These are phyloP conservation scores for Achatina immaculata DNA, from an alignment of 1,140 invertebrate species.

Conservation along the genomic window DNA sequence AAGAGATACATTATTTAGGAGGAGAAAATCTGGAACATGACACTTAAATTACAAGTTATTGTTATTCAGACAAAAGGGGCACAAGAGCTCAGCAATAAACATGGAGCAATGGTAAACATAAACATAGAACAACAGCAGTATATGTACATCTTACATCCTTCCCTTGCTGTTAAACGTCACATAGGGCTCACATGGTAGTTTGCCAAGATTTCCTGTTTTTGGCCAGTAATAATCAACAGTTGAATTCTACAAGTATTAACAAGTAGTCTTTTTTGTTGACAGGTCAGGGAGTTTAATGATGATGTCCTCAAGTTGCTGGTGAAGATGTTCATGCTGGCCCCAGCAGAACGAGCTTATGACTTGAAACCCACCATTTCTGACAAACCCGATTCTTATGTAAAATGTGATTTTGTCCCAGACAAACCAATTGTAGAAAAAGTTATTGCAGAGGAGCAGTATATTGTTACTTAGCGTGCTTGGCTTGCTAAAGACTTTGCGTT, in stretches of 20 bases:
- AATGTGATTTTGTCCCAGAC: slow-evolving; percentile 40
- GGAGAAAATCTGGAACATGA: neutral
- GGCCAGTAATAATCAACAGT: too few species aligned
- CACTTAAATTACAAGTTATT: neutral
- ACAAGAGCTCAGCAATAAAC: neutral
- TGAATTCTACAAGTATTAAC: neutral
- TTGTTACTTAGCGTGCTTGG: slow-evolving; percentile 25
- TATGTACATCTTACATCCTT: too few species aligned
- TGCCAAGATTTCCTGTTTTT: too few species aligned
- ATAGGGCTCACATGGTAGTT: too few species aligned
- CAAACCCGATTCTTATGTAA: slow-evolving; percentile 65
- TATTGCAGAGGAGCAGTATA: slow-evolving; percentile 43
- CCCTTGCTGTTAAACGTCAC: too few species aligned
- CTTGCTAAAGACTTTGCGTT: too few species aligned
- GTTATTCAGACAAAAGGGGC: neutral
- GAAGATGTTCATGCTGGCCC: slow-evolving; percentile 82
- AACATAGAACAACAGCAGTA: too few species aligned
- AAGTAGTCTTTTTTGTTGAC: neutral
- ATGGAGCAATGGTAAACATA: neutral
- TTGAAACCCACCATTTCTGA: slow-evolving; percentile 82
- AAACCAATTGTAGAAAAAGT: slow-evolving; percentile 32
- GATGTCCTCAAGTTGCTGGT: slow-evolving; percentile 82
- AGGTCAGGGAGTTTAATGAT: slow-evolving; percentile 79
- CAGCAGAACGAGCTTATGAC: slow-evolving; percentile 76
- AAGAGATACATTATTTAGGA: neutral